Conservation (phyloP, 1,140 invertebrate species). For the Globodera ellingtonae region DNA sequence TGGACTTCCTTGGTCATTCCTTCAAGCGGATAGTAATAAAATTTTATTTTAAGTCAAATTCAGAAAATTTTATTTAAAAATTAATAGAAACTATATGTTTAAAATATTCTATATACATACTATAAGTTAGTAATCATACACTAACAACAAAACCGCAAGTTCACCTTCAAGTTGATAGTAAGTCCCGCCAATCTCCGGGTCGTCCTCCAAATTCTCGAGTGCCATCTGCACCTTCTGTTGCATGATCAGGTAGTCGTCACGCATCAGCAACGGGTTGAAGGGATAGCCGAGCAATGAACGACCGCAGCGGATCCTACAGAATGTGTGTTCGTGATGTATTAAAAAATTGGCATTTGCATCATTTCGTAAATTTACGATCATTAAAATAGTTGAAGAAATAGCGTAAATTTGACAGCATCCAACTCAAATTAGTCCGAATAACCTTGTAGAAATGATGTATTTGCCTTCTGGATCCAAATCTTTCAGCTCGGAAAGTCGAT, state of each 20-base stretch:
- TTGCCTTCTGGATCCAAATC: conserved; percentile 82
- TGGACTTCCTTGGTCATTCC: conserved; percentile 57
- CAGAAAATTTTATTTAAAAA: background rate
- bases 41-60: too few species aligned
- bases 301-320: conserved; percentile 75
- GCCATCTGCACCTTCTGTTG: conserved; percentile 54
- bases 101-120: too few species aligned
- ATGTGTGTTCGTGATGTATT: too few species aligned
- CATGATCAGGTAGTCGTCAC: conserved; percentile 66
- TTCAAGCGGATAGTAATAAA: conserved; percentile 73
- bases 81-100: background rate
- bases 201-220: conserved; percentile 55
- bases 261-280: conserved; percentile 74
- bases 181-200: conserved; percentile 78
- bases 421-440: background rate
- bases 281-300: conserved; percentile 82
- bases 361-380: too few species aligned
- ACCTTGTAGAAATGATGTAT: conserved; percentile 85
- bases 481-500: conserved; percentile 72
- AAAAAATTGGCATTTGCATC: too few species aligned
- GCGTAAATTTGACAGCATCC: too few species aligned
- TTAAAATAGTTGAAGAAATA: too few species aligned
- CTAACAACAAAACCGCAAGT: background rate
- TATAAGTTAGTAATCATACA: too few species aligned
- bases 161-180: conserved; percentile 37